Base-by-base conservation (phyloP, 2,113 vertebrate genomes). In the Carlito syrichta region DNA sequence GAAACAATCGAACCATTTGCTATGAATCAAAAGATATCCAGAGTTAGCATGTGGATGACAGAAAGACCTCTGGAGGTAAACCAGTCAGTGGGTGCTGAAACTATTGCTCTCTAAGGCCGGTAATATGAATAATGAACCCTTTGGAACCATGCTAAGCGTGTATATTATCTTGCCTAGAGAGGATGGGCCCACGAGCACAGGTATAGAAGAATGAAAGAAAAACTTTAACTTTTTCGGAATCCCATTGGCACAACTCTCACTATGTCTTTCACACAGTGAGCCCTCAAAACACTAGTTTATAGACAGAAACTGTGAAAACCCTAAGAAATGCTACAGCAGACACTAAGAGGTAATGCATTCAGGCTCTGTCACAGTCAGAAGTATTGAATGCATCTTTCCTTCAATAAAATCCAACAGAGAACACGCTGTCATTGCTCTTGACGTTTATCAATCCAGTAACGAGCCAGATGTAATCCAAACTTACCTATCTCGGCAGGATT, bases 351-450 rank as follows among this genome's bases (percentile, higher is more conserved):
- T 93, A 87, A 63, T 23, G 62, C 17, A 10, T 58, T 32, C 30
- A 84, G 8, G 6, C 40, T 87, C 38, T 23, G 35, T 81, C 94
- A 89, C 68, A 19, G 35, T 86, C 30, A 30, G 79, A 60, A 77
- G 45, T 32, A 79, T 12, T 48, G 52, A 84, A 71, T 76, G 17
- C 82, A 58, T 95, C 68, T 68, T 68, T 13, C 50, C 81, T 92
- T 81, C 87, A 25, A 43, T 86, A n/a, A 81, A 77, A 78, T 13
- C 66, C 56, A 56, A 77, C 19, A 30, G 62, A 90, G 86, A 85
- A 95, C 60, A 81, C 60, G 17, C 4, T 5, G 52, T 32, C 77
- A 19, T 52, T 86, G 48, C 91, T 71, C 77, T 63, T 32, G 0
- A 9, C 3, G 0, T 71, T 84, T 82, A 91, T 60, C 76, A 45